Evolutionary conservation across 2,797 vertebrate genomes (phyloP).

Genomic region (Liparis tanakae): DNA sequence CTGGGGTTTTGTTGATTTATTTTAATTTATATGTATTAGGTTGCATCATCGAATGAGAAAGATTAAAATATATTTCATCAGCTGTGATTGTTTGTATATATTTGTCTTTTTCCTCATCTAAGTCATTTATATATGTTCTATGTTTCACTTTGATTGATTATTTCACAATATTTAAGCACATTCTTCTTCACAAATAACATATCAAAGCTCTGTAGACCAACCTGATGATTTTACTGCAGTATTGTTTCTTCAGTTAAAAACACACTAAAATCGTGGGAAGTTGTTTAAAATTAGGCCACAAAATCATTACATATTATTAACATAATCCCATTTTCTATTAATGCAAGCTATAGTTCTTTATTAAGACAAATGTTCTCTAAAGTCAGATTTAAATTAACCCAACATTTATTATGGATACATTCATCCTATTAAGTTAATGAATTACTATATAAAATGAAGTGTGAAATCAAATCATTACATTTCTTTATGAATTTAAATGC

Average conservation of each 20-base stretch:
- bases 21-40: slow-evolving; percentile 35
- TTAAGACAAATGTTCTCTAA: too few relatives aligned
- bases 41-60: slow-evolving; percentile 16
- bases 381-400: background rate
- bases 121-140: background rate
- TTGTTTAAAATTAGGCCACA: too few relatives aligned
- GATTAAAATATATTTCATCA: slow-evolving; percentile 44
- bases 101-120: background rate
- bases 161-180: background rate
- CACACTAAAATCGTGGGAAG: too few relatives aligned
- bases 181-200: background rate
- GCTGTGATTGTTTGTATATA: background rate
- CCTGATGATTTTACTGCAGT: too few relatives aligned
- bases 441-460: background rate
- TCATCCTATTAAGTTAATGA: background rate
- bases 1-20: background rate
- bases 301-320: too few relatives aligned
- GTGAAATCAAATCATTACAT: background rate
- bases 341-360: background rate
- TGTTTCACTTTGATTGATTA: background rate
- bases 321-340: too few relatives aligned
- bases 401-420: background rate
- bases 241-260: too few relatives aligned
- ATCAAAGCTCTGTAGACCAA: too few relatives aligned
- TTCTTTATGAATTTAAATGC: background rate